phyloP scores from a whole-genome alignment of 2,797 vertebrate species.

The Cygnus olor region DNA sequence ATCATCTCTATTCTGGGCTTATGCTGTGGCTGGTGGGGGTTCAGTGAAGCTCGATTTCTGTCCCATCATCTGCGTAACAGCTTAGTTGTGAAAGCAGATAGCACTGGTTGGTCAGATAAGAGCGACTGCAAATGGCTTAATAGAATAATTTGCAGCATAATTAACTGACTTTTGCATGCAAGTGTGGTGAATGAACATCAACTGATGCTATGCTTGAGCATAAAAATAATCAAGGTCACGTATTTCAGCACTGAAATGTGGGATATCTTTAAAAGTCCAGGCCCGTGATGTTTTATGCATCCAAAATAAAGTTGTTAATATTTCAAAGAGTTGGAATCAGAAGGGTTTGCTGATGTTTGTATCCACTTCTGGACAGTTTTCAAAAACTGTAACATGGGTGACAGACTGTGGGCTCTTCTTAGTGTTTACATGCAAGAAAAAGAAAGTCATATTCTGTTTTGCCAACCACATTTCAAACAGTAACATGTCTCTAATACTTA shows the following conservation, averaged over 20 bases:
- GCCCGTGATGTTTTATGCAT: neutral
- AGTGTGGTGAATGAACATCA: neutral
- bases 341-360: fast-evolving
- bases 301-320: neutral
- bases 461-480: neutral
- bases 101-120: neutral
- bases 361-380: neutral
- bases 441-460: neutral
- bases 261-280: neutral
- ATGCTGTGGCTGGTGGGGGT: neutral
- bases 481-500: neutral
- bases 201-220: neutral
- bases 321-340: neutral
- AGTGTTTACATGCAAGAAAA: neutral
- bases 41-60: neutral
- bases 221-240: neutral
- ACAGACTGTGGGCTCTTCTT: neutral
- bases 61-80: neutral
- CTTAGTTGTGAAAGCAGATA: neutral
- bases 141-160: neutral
- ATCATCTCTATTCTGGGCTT: neutral
- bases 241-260: neutral
- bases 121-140: neutral
- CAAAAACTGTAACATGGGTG: neutral
- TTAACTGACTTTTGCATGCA: neutral